Evolutionary conservation across 2,113 vertebrate species (phyloP), one percentile per base, ranked within the genome.

Genomic region (Sorex fumeus): DNA sequence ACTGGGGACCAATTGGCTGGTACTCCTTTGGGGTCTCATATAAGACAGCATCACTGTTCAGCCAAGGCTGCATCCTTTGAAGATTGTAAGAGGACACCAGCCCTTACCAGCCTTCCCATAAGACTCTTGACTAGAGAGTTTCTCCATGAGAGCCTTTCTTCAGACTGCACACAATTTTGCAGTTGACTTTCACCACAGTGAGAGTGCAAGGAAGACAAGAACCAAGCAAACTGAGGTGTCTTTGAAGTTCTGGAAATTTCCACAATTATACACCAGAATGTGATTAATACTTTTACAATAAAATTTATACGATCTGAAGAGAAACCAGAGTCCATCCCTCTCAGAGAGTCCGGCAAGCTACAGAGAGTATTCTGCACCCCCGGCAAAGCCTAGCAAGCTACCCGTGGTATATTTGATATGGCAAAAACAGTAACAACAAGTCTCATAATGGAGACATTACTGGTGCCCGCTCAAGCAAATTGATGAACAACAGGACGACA

Each of bases 231-330:
- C 75, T 62, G 0, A 0, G 2, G 57, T 66, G 19, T 3, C 30
- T 77, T 91, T 77, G 47, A 36, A 23, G 7, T 30, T 86, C 94
- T 87, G n/a, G 30, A 81, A 8, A 27, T 53, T 92, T 72, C n/a
- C 86, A 25, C 3, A 74, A 67, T 62, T 79, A 82, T 64, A 70
- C 75, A 80, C 34, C 47, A 67, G 75, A 36, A 4, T 81, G 28
- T 12, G 32, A 71, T 80, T 76, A 93, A 64, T 6, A 66, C 60
- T 30, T 70, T 87, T 28, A 84, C 9, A 70, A 21, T 70, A 0
- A n/a, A n/a, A n/a, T n/a, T n/a, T n/a, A n/a, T n/a, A n/a, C n/a
- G n/a, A n/a, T n/a, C n/a, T n/a, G n/a, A n/a, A n/a, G n/a, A n/a
- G n/a, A n/a, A n/a, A n/a, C n/a, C n/a, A n/a, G n/a, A n/a, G n/a